phyloP scores from a whole-genome alignment of 2,113 vertebrate genomes.

The Narcine bancroftii region DNA sequence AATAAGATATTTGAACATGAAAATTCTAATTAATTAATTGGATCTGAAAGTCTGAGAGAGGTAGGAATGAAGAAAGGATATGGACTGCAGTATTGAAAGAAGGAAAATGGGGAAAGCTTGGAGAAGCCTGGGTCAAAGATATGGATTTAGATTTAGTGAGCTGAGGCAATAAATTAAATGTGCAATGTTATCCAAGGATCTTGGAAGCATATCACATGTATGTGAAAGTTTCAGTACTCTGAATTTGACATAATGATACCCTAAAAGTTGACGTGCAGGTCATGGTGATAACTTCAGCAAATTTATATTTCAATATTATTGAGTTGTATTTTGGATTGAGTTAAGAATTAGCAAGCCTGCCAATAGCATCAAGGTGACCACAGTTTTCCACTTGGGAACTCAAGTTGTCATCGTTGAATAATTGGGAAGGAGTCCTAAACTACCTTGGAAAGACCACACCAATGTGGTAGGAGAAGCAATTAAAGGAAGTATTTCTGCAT shows the following conservation, averaged over 20 bases:
- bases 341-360: background rate
- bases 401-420: too few relatives aligned
- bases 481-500: background rate
- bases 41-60: background rate
- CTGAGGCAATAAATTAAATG: background rate
- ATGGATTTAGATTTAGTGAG: background rate
- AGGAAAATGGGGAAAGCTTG: background rate
- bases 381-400: background rate
- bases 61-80: background rate
- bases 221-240: background rate
- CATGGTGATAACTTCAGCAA: background rate
- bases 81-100: background rate
- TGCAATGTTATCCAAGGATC: background rate
- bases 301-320: background rate
- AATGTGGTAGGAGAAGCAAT: background rate
- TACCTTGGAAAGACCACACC: background rate
- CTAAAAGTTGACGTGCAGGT: background rate
- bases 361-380: background rate
- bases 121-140: background rate
- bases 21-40: background rate
- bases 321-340: background rate
- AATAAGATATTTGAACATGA: accelerated
- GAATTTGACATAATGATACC: background rate
- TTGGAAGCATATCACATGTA: background rate
- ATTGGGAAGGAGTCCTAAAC: background rate